Base-by-base conservation (phyloP, 2,113 vertebrate species). In the Tragelaphus imberbis region DNA sequence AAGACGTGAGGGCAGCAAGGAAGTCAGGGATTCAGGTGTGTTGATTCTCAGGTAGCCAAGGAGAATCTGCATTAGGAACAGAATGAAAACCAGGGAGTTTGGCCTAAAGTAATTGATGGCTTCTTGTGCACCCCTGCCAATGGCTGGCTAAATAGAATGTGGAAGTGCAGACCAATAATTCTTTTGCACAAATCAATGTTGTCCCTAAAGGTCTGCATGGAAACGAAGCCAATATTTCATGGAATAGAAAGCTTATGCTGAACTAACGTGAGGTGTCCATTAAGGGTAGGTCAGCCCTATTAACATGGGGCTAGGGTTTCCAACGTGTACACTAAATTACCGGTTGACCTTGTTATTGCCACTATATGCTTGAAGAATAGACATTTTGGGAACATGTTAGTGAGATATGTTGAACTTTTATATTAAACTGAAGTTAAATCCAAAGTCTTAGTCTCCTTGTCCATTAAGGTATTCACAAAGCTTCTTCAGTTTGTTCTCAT, bases 161-260 rank as follows among this genome's bases (percentile, higher is more conserved):
- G 93, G 40, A 75, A 33, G 16, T 49, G 2, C 30, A 93, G 80
- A 36, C 89, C 91, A 94, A 44, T 97, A 93, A 97, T 88, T 96
- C 56, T 95, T 84, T 97, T 81, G 27, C 49, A 96, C 63, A 80
- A 94, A 96, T 97, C 95, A 95, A 49, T 98, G 55, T 59, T 91
- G 28, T 94, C 86, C 82, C 88, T 91, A 47, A 82, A 80, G 40
- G 33, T 96, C 86, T 93, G 91, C 80, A 84, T 96, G 91, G 82
- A 97, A 96, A 97, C 4, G 0, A 96, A 88, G 95, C 68, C 92
- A 95, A 14, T 96, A 36, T 94, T 94, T 98, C 91, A 93, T 98
- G 89, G 40, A 68, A 91, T 81, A 49, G 81, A 93, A 93, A 55
- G 30, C 68, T 94, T 81, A 79, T 75, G 80, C 96, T 94, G 94